Evolutionary conservation across 2,113 vertebrate genomes (phyloP).

Genomic region (Callithrix jacchus): DNA sequence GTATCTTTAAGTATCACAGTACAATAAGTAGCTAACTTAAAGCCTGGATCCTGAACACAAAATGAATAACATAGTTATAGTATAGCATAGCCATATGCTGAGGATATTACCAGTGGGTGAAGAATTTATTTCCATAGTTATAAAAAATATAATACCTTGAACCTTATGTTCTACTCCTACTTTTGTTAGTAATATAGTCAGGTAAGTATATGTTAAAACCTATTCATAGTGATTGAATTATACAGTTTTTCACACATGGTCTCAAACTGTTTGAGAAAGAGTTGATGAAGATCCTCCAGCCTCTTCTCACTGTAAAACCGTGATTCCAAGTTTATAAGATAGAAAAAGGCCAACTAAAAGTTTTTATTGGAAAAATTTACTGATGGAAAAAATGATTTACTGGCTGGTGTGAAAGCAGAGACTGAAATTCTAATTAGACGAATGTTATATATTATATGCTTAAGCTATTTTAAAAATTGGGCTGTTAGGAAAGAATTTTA

Average conservation of each 20-base stretch:
- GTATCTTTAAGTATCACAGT: not conserved
- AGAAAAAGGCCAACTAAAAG: not conserved
- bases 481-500: not conserved
- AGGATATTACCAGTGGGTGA: not conserved
- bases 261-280: not conserved
- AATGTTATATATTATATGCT: not conserved
- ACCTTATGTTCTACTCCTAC: not conserved
- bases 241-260: not conserved
- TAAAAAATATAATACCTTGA: not conserved
- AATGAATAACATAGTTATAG: not conserved
- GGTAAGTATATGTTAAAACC: not conserved
- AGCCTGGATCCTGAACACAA: not conserved
- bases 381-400: not conserved
- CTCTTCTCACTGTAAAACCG: not conserved
- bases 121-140: not conserved
- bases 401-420: not conserved
- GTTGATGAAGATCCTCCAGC: not conserved
- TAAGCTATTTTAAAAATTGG: slow-evolving; percentile 29
- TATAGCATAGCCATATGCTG: not conserved
- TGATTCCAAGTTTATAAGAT: not conserved
- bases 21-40: not conserved
- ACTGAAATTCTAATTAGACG: slow-evolving; percentile 24
- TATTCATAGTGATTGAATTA: not conserved
- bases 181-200: not conserved
- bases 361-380: not conserved